Evolutionary conservation across 1,140 invertebrate species (phyloP).

Genomic region (Probaryconus sp.): DNA sequence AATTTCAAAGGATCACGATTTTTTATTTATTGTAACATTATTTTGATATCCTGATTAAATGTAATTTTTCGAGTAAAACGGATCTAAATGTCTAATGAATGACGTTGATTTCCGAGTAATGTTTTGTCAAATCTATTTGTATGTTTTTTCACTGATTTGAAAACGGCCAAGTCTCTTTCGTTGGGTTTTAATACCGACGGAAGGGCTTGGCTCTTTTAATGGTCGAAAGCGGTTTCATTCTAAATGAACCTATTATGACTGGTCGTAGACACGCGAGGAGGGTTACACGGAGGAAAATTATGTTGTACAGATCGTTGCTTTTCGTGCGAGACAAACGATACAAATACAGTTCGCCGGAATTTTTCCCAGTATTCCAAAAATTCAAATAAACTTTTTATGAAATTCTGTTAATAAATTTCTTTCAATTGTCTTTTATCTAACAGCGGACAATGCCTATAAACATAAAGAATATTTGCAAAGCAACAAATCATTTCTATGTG

Average conservation of each 20-base stretch:
- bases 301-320: constrained; percentile 28
- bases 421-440: too few species aligned
- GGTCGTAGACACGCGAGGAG: constrained; percentile 46
- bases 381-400: too few species aligned
- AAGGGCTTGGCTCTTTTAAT: constrained; percentile 60
- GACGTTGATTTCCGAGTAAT: constrained; percentile 40
- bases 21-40: too few species aligned
- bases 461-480: too few species aligned
- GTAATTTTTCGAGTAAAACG: too few species aligned
- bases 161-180: constrained; percentile 8
- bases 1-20: too few species aligned
- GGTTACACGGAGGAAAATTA: constrained; percentile 40
- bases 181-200: constrained; percentile 38
- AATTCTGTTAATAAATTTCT: too few species aligned
- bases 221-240: constrained; percentile 48
- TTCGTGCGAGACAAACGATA: constrained; percentile 4
- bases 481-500: too few species aligned
- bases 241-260: constrained; percentile 58
- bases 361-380: too few species aligned
- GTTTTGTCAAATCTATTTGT: constrained; percentile 48
- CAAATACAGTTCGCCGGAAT: too few species aligned
- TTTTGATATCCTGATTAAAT: too few species aligned
- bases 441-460: too few species aligned
- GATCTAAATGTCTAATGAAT: constrained; percentile 29
- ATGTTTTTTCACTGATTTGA: constrained; percentile 22